Percentiles rank a stretch among this genome's conserved stretches.
phyloP scores from a whole-genome alignment of 1,140 invertebrate genomes.

The Polyergus mexicanus region DNA sequence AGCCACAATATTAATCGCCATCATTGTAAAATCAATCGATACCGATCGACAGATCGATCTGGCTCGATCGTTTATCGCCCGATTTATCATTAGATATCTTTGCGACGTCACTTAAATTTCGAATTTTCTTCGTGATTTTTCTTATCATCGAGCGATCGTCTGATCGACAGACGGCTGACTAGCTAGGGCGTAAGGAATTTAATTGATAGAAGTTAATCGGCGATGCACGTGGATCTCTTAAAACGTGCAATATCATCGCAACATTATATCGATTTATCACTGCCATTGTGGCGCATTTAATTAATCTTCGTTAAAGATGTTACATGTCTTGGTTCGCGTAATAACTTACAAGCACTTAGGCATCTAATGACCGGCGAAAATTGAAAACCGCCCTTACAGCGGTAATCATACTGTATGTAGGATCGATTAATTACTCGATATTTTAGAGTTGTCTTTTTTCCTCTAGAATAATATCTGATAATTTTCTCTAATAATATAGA shows the following conservation, averaged over 20 bases:
- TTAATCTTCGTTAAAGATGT: slow-evolving; percentile 61
- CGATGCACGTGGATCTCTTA: slow-evolving; percentile 28
- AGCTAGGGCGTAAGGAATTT: slow-evolving; percentile 32
- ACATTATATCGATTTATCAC: slow-evolving; percentile 61
- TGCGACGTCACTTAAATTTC: slow-evolving; percentile 33
- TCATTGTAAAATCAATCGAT: slow-evolving; percentile 39
- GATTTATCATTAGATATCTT: slow-evolving; percentile 60
- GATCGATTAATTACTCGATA: slow-evolving; percentile 42
- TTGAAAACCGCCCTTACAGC: slow-evolving; percentile 42
- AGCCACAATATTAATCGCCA: slow-evolving; percentile 26
- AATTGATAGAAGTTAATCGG: slow-evolving; percentile 53
- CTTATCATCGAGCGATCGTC: not conserved
- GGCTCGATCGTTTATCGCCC: slow-evolving; percentile 27
- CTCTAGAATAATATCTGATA: not conserved
- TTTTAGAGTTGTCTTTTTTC: slow-evolving; percentile 22
- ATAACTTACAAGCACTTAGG: slow-evolving; percentile 51
- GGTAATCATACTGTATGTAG: not conserved
- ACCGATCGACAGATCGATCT: slow-evolving; percentile 67
- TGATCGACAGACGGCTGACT: too few relatives aligned
- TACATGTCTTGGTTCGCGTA: slow-evolving; percentile 23
- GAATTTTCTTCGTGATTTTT: not conserved
- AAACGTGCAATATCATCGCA: slow-evolving; percentile 57
- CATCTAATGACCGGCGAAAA: slow-evolving; percentile 47
- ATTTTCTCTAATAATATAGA: not conserved
- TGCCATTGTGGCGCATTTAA: slow-evolving; percentile 54